A percentile compares a stretch with the other conserved stretches of the same genome.
Conservation (phyloP, 2,113 vertebrate species). For the Suricata suricatta region DNA sequence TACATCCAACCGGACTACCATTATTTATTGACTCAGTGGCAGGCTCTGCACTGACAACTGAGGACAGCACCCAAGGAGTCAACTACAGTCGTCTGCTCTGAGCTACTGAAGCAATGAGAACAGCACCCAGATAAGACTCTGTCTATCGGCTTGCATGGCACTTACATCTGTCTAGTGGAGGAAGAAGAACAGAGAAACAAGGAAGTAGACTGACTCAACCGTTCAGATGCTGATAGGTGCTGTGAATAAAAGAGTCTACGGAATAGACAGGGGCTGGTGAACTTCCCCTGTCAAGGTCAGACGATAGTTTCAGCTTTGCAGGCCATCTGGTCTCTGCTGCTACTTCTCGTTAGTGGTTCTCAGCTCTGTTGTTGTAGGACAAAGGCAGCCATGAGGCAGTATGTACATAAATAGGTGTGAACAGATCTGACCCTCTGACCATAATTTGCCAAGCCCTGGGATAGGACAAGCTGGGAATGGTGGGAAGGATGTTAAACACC, state of each 20-base stretch:
- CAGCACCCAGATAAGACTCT: not conserved
- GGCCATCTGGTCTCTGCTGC: not conserved
- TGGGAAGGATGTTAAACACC: too few relatives aligned
- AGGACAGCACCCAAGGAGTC: accelerated
- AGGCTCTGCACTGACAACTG: not conserved
- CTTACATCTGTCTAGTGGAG: not conserved
- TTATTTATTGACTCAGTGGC: not conserved
- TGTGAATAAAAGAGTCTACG: not conserved
- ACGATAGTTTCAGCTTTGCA: not conserved
- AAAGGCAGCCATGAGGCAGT: not conserved
- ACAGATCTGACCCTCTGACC: not conserved
- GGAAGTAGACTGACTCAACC: not conserved
- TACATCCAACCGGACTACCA: not conserved
- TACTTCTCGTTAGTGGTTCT: not conserved
- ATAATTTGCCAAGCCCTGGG: not conserved
- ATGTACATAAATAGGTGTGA: not conserved
- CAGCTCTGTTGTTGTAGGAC: not conserved
- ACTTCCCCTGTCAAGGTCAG: not conserved
- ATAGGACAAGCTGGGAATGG: not conserved
- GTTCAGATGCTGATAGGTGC: not conserved
- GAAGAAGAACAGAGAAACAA: not conserved
- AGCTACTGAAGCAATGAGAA: slow-evolving; percentile 88
- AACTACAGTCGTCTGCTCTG: slow-evolving; percentile 93
- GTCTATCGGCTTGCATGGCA: not conserved
- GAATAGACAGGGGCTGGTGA: not conserved